phyloP scores from a whole-genome alignment of 1,140 invertebrate genomes.

The Andrena cerasifolii region DNA sequence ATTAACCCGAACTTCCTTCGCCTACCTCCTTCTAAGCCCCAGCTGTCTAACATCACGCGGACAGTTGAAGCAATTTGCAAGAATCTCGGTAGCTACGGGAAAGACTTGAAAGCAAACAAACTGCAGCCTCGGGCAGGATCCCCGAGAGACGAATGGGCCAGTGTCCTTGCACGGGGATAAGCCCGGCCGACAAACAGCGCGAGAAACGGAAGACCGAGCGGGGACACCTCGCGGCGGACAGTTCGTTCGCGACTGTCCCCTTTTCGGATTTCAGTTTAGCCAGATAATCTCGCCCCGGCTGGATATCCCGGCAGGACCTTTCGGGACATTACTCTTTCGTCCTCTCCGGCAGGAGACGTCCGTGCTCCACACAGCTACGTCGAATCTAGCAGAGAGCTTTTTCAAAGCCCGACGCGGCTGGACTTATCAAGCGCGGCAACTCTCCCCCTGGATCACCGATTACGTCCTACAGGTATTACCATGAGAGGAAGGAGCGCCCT shows the following conservation, averaged over 20 bases:
- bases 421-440: constrained; percentile 64
- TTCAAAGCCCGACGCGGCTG: constrained; percentile 42
- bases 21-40: too few species aligned
- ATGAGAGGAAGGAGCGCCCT: constrained; percentile 35
- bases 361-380: too few species aligned
- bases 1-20: too few species aligned
- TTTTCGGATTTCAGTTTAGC: constrained; percentile 66
- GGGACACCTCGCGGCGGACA: constrained; percentile 29
- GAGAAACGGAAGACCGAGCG: constrained; percentile 28
- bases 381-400: constrained; percentile 44
- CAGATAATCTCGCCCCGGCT: constrained; percentile 60
- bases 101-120: not conserved
- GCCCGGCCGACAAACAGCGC: constrained; percentile 13
- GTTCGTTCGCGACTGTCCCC: constrained; percentile 47
- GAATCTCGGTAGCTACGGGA: too few species aligned
- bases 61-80: not conserved
- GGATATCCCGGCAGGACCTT: constrained; percentile 53
- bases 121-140: not conserved
- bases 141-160: not conserved
- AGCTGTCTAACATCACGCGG: too few species aligned
- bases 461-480: constrained; percentile 62
- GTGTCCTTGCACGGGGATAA: not conserved
- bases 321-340: constrained; percentile 40
- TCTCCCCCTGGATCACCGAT: constrained; percentile 62
- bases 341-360: not conserved